phyloP scores from a whole-genome alignment of 2,113 vertebrate genomes.

The Atrichornis clamosus region DNA sequence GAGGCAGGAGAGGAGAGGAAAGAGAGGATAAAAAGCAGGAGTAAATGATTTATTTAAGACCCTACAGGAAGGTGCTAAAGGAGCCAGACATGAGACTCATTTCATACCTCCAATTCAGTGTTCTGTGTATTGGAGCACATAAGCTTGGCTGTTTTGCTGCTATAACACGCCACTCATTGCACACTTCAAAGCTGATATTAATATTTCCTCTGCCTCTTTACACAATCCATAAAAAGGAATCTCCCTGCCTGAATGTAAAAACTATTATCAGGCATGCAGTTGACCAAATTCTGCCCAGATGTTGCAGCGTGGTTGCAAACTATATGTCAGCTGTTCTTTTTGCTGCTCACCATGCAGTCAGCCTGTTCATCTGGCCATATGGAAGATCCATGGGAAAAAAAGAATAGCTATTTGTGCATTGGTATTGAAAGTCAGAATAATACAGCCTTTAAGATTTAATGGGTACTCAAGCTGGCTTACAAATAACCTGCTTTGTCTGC shows the following conservation, averaged over 20 bases:
- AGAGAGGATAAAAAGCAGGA: background rate
- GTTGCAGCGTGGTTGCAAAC: constrained; percentile 60
- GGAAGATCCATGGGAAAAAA: constrained; percentile 67
- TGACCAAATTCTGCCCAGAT: constrained; percentile 71
- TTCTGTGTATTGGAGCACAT: background rate
- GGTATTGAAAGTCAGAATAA: constrained; percentile 68
- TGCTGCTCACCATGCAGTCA: constrained; percentile 60
- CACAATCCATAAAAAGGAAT: background rate
- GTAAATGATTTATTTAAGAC: background rate
- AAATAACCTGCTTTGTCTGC: constrained; percentile 70
- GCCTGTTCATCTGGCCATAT: constrained; percentile 71
- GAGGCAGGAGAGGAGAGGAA: background rate
- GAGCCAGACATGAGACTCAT: background rate
- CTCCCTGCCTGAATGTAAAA: constrained; percentile 30
- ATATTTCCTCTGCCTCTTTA: constrained; percentile 14
- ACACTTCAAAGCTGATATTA: background rate
- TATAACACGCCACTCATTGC: background rate
- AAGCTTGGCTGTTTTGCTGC: background rate
- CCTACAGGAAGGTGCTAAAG: background rate
- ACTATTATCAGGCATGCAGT: constrained; percentile 44
- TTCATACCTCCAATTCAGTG: background rate
- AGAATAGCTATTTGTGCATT: constrained; percentile 62
- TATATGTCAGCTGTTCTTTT: constrained; percentile 70
- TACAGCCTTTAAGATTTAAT: constrained; percentile 75
- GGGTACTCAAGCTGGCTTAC: constrained; percentile 70